phyloP scores from a whole-genome alignment of 2,113 vertebrate species.

The Diadophis punctatus region DNA sequence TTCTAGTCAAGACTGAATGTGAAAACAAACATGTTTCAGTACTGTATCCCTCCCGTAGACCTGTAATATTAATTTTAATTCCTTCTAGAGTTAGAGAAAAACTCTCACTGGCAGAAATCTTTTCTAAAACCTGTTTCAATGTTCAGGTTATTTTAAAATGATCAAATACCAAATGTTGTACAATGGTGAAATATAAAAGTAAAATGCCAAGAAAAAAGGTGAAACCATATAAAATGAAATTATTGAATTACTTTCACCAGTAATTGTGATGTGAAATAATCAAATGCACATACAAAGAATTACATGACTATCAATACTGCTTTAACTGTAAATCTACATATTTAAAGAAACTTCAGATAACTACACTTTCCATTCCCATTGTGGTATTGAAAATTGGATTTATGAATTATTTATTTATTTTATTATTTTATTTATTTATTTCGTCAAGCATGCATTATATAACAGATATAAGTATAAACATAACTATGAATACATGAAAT shows the following conservation, averaged over 20 bases:
- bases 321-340: background rate
- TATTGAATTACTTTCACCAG: background rate
- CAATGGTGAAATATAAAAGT: background rate
- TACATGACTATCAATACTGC: background rate
- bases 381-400: background rate
- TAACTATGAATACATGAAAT: too few relatives aligned
- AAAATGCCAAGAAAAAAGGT: background rate
- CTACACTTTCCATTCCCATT: background rate
- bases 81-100: accelerated
- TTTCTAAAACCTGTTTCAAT: background rate
- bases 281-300: background rate
- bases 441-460: too few relatives aligned
- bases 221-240: background rate
- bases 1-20: background rate
- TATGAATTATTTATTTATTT: too few relatives aligned
- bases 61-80: background rate
- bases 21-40: background rate
- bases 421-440: too few relatives aligned
- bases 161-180: background rate
- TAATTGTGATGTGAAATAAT: background rate
- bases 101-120: background rate
- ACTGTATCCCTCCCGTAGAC: background rate
- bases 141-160: background rate
- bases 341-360: background rate
- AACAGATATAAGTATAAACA: too few relatives aligned